These are phyloP conservation scores for Vanessa cardui DNA, from an alignment of 2,888 invertebrate species.

Conservation along the genomic window DNA sequence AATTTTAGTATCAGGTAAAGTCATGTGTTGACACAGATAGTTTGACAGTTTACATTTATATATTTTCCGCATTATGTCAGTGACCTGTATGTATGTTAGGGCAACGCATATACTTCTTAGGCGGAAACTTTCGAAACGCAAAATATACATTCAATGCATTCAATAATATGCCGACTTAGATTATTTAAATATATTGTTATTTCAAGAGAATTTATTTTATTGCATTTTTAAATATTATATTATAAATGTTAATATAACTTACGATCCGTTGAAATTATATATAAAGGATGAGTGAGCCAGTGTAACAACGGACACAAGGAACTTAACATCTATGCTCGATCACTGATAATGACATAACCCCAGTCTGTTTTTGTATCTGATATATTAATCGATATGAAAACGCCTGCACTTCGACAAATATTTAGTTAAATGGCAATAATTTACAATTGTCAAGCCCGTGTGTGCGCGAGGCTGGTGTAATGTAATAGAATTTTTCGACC, in stretches of 20 bases:
- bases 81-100: constrained; percentile 56
- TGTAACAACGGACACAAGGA: too few relatives aligned
- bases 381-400: too few relatives aligned
- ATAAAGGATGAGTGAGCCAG: too few relatives aligned
- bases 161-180: constrained; percentile 1
- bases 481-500: constrained; percentile 10
- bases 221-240: too few relatives aligned
- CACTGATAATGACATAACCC: too few relatives aligned
- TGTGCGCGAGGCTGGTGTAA: neutral
- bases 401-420: too few relatives aligned
- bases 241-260: too few relatives aligned
- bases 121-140: constrained; percentile 44
- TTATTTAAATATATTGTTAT: neutral
- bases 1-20: neutral
- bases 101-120: constrained; percentile 40
- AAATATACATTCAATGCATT: constrained; percentile 38
- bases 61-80: constrained; percentile 48
- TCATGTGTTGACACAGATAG: neutral
- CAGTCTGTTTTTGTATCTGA: too few relatives aligned
- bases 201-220: neutral
- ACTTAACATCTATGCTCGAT: too few relatives aligned
- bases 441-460: too few relatives aligned
- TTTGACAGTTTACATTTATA: constrained; percentile 12
- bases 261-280: too few relatives aligned
- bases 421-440: too few relatives aligned